Evolutionary conservation across 2,888 invertebrate species (phyloP), one percentile per base, ranked within the genome.

Genomic region (Scaptodrosophila latifasciaeformis): DNA sequence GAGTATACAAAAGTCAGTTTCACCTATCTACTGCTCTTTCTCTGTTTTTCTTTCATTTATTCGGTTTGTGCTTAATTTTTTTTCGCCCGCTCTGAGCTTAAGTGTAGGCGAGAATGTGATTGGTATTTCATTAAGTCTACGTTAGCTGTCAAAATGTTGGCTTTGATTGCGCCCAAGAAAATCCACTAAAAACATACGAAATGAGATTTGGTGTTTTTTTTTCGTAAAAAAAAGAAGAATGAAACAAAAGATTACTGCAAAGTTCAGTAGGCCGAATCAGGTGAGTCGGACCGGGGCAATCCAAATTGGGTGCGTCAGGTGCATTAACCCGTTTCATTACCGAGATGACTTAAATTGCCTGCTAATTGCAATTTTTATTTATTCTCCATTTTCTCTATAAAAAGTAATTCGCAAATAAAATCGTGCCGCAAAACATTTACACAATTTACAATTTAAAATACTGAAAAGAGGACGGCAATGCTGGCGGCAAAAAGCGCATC

Each of bases 121-220:
- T 44, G 24, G 43, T 49, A 21, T 65, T 65, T 63, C 66, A 65
- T 65, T 67, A 69, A 51, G 50, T 55, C 15, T 18, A 37, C 24
- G 47, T 29, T 27, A 2, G 15, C 42, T 34, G 49, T 43, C 49
- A 30, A 31, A 15, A 10, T 17, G 39, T 19, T 46, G 34, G 13
- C 10, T 4, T 27, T 49, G 24, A 44, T 50, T 50, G 44, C 37
- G 10, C 18, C 44, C 35, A 44, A 50, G 44, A 50, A 6, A 21
- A 31, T 5, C 5, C 13, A 31, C 3, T 12, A 17, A 19, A 19
- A 49, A 13, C 49, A 45, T 54, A 50, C 56, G 34, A 60, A 52
- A 59, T 44, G 61, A 49, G 43, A 37, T 42, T 54, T 51, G 12
- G 29, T 21, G 37, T 9, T 40, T 29, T 18, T 13, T 30, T n/a